phyloP scores from a whole-genome alignment of 2,888 invertebrate genomes.

The Adela reaumurella region DNA sequence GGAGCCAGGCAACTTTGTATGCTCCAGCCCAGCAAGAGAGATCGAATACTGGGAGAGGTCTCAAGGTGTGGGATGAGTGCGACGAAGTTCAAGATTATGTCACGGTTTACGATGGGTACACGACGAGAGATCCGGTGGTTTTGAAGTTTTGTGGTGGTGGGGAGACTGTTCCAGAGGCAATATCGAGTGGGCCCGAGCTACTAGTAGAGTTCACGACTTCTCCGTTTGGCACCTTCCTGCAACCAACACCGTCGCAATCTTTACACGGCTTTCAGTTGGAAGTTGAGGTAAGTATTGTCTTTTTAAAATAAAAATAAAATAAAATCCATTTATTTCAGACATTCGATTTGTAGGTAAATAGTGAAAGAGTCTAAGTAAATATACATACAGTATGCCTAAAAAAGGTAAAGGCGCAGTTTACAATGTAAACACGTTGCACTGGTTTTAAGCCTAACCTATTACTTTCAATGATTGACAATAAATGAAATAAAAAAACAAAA shows the following conservation, averaged over 20 bases:
- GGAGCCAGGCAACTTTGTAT: constrained; percentile 70
- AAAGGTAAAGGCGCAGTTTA: too few relatives aligned
- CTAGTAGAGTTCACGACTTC: constrained; percentile 88
- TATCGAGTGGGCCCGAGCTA: constrained; percentile 84
- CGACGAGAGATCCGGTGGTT: constrained; percentile 82
- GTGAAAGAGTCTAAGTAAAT: too few relatives aligned
- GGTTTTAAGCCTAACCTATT: too few relatives aligned
- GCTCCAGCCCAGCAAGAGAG: constrained; percentile 52
- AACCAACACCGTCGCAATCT: constrained; percentile 72
- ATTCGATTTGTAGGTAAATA: too few relatives aligned
- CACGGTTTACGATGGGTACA: constrained; percentile 84
- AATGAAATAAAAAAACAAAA: too few relatives aligned
- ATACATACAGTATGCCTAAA: too few relatives aligned
- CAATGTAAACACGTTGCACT: too few relatives aligned
- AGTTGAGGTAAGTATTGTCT: constrained; percentile 62
- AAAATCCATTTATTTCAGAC: too few relatives aligned
- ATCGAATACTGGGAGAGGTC: constrained; percentile 53
- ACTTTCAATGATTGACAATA: too few relatives aligned
- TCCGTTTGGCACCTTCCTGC: constrained; percentile 83
- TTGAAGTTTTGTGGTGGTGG: constrained; percentile 89
- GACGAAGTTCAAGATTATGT: constrained; percentile 87
- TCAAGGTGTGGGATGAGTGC: constrained; percentile 80
- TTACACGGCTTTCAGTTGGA: constrained; percentile 88
- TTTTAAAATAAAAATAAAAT: too few relatives aligned
- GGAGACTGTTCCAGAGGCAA: constrained; percentile 78